These are phyloP conservation scores for Turritopsis dohrnii DNA, from an alignment of 30 jellyfish, hydroid and myxozoan species.

Conservation along the genomic window DNA sequence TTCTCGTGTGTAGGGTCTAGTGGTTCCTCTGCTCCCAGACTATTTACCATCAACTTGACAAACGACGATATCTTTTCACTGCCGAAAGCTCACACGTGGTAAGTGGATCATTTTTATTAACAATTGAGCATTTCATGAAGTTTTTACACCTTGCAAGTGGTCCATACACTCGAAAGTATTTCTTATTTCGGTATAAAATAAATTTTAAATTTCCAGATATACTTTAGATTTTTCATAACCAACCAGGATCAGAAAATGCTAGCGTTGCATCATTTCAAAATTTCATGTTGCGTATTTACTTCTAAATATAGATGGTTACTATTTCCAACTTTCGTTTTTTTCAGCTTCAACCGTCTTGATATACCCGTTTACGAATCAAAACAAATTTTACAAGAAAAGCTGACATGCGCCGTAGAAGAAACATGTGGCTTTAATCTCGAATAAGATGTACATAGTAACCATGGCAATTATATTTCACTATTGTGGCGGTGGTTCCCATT, in stretches of 20 bases:
- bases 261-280: neutral
- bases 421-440: constrained; percentile 94
- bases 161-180: too few relatives aligned
- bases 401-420: constrained; percentile 89
- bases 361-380: constrained; percentile 67
- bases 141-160: neutral
- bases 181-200: too few relatives aligned
- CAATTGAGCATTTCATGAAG: neutral
- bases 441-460: constrained; percentile 28
- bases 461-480: neutral
- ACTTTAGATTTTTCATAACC: too few relatives aligned
- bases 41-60: constrained; percentile 76
- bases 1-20: constrained; percentile 66
- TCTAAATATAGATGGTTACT: neutral
- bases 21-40: constrained; percentile 91
- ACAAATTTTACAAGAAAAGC: constrained; percentile 68
- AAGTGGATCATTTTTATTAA: neutral
- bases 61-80: constrained; percentile 48
- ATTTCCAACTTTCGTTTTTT: too few relatives aligned
- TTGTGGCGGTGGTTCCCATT: neutral
- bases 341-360: constrained; percentile 86
- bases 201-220: too few relatives aligned
- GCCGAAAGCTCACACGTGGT: constrained; percentile 99
- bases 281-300: neutral
- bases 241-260: too few relatives aligned